Base-by-base conservation (phyloP, 1,140 invertebrate species). In the Atta texana region DNA sequence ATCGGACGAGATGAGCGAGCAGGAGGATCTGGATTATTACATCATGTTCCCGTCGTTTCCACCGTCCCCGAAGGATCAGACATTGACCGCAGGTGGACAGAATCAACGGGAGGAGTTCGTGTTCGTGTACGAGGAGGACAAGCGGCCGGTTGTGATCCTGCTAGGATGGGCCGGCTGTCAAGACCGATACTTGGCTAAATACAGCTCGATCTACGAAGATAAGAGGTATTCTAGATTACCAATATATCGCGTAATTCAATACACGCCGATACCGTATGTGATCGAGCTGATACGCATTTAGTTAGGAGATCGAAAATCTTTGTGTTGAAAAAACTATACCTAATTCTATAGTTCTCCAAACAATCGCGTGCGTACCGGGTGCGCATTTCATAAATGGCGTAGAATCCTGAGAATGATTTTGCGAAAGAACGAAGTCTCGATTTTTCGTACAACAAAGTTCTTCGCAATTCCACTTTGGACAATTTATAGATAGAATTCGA, bases 121-220 rank as follows among this genome's bases (percentile, higher is more conserved):
- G 16, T 96, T 96, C 85, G 94, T 96, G 10, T 96, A 95, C 74
- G 94, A 96, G 80, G 96, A 97, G 59, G 95, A 96, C 24, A 96
- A 96, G 91, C 94, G 96, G 68, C 97, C 97, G 12, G 96, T 98
- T 1, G 96, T 98, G n/a, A 95, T 98, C 88, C 92, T 98, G 2
- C 95, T 98, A 72, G 97, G 97, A 53, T 98, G 97, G 97, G 97
- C 97, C 51, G 97, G 97, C 49, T 97, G 97, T 93, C 96, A 97
- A 91, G 97, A 98, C 92, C 96, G 96, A 91, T 97, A 98, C 94
- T 93, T 98, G 44, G 96, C 97, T 84, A 98, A 98, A 91, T 98
- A 98, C 94, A 97, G 97, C 8, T 96, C 97, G 78, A 97, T 98
- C 74, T 98, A 98, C 92, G 97, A 97, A 91, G 96, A 97, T 63